Conservation (phyloP, 2,888 invertebrate genomes). For the Gibbula magus region DNA sequence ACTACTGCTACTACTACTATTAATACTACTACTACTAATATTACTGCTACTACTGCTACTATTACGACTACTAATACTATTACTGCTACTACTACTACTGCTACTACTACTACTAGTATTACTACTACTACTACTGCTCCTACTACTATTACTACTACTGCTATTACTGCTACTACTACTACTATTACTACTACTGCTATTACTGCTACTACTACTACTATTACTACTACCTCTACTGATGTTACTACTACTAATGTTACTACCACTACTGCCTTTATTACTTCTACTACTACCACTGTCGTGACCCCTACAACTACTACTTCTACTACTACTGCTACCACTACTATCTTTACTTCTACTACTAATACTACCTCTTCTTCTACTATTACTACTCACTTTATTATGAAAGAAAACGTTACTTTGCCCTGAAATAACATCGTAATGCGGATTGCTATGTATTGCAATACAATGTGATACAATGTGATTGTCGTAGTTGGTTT, state of each 20-base stretch:
- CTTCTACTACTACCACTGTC: neutral
- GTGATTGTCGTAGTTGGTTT: too few species aligned
- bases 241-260: too few species aligned
- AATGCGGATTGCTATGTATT: too few species aligned
- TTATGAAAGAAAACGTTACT: too few species aligned
- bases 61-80: neutral
- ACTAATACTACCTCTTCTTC: too few species aligned
- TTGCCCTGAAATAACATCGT: too few species aligned
- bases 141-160: neutral
- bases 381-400: too few species aligned
- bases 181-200: neutral
- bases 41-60: neutral
- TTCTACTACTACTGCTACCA: neutral
- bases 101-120: constrained; percentile 15
- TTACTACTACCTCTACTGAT: neutral
- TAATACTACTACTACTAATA: neutral
- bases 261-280: neutral
- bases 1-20: too few species aligned
- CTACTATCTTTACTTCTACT: too few species aligned
- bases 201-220: neutral
- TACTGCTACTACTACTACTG: constrained; percentile 29
- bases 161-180: neutral
- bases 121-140: neutral
- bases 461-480: too few species aligned
- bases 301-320: neutral